These are phyloP conservation scores for Heliothis virescens DNA, from an alignment of 1,140 invertebrate species.

Conservation along the genomic window DNA sequence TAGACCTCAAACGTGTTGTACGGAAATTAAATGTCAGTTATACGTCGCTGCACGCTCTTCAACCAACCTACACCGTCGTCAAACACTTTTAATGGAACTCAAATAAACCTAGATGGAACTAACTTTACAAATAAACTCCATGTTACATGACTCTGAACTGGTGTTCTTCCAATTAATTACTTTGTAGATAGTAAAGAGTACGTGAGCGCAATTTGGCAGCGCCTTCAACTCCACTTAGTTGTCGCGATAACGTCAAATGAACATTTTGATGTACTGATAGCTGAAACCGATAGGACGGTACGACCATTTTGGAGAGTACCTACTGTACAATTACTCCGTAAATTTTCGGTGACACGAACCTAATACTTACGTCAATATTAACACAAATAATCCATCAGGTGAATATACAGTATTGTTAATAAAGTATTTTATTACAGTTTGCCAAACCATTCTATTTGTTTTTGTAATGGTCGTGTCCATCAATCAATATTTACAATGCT, in stretches of 20 bases:
- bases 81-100: slow-evolving; percentile 22
- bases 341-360: slow-evolving; percentile 1
- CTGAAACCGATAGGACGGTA: not conserved
- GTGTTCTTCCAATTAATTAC: slow-evolving; percentile 52
- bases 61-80: not conserved
- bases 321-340: too few species aligned
- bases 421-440: not conserved
- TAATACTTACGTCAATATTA: not conserved
- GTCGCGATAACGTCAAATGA: slow-evolving; percentile 35
- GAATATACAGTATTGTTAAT: slow-evolving; percentile 1
- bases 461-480: slow-evolving; percentile 11
- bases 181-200: slow-evolving; percentile 49
- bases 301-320: not conserved
- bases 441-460: not conserved
- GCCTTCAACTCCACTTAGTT: slow-evolving; percentile 1
- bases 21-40: not conserved
- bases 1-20: too few species aligned
- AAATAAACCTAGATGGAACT: slow-evolving; percentile 30
- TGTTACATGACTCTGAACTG: not conserved
- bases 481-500: not conserved
- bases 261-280: slow-evolving; percentile 38
- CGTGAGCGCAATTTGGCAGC: slow-evolving; percentile 53
- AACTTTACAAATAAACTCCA: slow-evolving; percentile 34
- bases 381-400: slow-evolving; percentile 17
- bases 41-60: not conserved